Percentiles rank a stretch among this genome's conserved stretches.
These are phyloP conservation scores for Drosophila anomalata DNA, from an alignment of 2,888 invertebrate genomes.

Conservation along the genomic window DNA sequence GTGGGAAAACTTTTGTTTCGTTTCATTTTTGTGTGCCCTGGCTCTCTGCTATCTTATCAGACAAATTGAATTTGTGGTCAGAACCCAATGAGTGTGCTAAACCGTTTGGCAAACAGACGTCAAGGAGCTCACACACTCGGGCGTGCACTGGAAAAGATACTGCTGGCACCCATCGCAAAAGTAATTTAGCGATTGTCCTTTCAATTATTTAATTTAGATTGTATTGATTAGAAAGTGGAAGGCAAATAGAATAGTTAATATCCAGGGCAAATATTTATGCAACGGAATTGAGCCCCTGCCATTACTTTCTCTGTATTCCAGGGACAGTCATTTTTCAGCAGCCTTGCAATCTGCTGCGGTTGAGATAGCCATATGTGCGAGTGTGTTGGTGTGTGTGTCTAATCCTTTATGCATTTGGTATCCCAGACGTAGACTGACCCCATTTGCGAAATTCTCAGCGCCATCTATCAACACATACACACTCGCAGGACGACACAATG, in stretches of 20 bases:
- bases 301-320: slow-evolving; percentile 8
- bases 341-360: slow-evolving; percentile 39
- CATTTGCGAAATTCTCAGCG: slow-evolving; percentile 69
- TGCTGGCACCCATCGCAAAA: background rate
- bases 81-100: slow-evolving; percentile 70
- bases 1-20: slow-evolving; percentile 39
- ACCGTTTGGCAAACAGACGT: slow-evolving; percentile 70
- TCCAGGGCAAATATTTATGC: background rate
- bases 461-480: slow-evolving; percentile 71
- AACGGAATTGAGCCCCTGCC: background rate
- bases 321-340: slow-evolving; percentile 48
- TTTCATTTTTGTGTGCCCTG: slow-evolving; percentile 36
- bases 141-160: slow-evolving; percentile 13
- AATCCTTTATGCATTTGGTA: slow-evolving; percentile 72
- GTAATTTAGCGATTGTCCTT: background rate
- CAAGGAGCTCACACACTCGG: slow-evolving; percentile 31
- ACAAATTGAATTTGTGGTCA: slow-evolving; percentile 73
- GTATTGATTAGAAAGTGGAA: slow-evolving; percentile 2
- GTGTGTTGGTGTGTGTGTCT: slow-evolving; percentile 34
- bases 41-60: slow-evolving; percentile 50
- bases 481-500: slow-evolving; percentile 21
- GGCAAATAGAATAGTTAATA: background rate
- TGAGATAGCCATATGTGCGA: slow-evolving; percentile 19
- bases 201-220: slow-evolving; percentile 2
- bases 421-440: slow-evolving; percentile 70